Conservation (phyloP, 2,797 vertebrate species). For the Ambastaia sidthimunki region DNA sequence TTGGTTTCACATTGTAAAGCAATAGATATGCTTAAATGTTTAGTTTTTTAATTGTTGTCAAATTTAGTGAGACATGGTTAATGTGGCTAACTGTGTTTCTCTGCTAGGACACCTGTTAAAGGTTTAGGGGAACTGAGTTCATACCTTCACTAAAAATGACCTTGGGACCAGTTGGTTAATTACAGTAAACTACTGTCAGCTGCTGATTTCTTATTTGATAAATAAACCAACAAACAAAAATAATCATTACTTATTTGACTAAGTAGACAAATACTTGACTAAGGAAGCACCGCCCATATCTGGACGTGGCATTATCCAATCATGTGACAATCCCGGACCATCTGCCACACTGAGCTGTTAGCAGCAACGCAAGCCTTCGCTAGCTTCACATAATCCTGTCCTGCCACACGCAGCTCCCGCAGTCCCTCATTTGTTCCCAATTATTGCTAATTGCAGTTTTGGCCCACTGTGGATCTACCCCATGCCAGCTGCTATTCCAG, state of each 20-base stretch:
- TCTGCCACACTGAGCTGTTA: slow-evolving; percentile 52
- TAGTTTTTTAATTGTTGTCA: too few species aligned
- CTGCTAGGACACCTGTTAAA: background rate
- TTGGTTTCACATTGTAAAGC: too few species aligned
- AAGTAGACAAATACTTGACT: slow-evolving; percentile 43
- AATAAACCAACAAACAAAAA: too few species aligned
- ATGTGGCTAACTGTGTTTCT: background rate
- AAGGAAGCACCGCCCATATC: slow-evolving; percentile 6
- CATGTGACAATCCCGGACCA: slow-evolving; percentile 46
- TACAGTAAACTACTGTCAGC: too few species aligned
- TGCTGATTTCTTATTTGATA: too few species aligned
- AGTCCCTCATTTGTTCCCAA: slow-evolving; percentile 69
- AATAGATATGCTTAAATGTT: too few species aligned
- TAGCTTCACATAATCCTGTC: slow-evolving; percentile 51
- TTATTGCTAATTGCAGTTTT: slow-evolving; percentile 68
- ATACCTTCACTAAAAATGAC: background rate
- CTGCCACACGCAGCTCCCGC: slow-evolving; percentile 47
- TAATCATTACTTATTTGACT: background rate
- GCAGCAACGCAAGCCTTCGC: slow-evolving; percentile 38
- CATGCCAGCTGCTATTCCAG: slow-evolving; percentile 50
- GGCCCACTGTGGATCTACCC: slow-evolving; percentile 50
- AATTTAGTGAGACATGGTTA: too few species aligned
- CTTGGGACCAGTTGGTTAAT: background rate
- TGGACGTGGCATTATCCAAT: slow-evolving; percentile 30
- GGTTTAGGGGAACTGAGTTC: background rate